phyloP scores from a whole-genome alignment of 2,113 vertebrate genomes.

The Hystrix cristata region DNA sequence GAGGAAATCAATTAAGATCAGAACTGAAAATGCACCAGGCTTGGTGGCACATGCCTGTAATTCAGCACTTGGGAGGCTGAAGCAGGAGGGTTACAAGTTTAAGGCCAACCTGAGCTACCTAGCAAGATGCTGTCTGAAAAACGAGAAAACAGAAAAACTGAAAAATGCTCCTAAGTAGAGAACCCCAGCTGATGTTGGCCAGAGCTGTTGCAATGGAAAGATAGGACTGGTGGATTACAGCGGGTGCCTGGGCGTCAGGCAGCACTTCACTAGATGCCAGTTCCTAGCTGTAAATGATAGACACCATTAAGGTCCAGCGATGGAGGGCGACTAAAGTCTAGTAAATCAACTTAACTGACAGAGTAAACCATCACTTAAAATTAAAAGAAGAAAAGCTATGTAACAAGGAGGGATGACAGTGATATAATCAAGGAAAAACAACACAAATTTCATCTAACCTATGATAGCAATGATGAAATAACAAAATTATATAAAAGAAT shows the following conservation, averaged over 20 bases:
- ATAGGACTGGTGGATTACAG: neutral
- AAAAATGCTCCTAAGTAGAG: neutral
- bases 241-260: neutral
- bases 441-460: neutral
- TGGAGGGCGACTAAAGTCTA: neutral
- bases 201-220: neutral
- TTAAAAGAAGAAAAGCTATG: neutral
- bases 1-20: neutral
- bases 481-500: neutral
- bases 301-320: neutral
- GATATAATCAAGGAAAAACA: neutral
- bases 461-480: neutral
- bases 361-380: conserved; percentile 43
- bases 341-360: neutral
- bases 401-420: neutral
- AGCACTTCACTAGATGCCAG: neutral
- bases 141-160: neutral
- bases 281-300: neutral
- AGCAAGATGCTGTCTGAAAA: neutral
- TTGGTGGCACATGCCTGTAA: neutral
- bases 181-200: neutral
- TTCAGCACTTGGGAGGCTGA: neutral
- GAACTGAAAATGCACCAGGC: neutral
- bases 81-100: neutral
- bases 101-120: neutral